phyloP scores from a whole-genome alignment of 2,888 invertebrate species.

The Ptycholaimellus sp. region DNA sequence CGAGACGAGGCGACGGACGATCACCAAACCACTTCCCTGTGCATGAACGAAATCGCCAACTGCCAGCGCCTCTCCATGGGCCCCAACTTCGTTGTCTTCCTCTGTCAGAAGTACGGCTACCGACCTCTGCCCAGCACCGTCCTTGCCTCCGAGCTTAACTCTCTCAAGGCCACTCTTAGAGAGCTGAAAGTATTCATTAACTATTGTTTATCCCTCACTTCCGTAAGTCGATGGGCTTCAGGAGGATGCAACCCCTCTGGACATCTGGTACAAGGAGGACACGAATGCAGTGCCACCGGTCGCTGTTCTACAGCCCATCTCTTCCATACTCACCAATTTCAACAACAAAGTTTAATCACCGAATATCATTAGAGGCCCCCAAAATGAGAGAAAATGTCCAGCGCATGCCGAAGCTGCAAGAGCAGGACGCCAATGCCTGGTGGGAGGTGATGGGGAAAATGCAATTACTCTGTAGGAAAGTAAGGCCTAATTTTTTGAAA shows the following conservation, averaged over 20 bases:
- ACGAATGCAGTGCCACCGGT: slow-evolving; percentile 82
- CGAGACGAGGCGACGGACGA: slow-evolving; percentile 93
- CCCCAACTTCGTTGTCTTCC: slow-evolving; percentile 82
- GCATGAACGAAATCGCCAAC: slow-evolving; percentile 91
- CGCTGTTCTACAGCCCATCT: slow-evolving; percentile 81
- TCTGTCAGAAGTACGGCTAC: slow-evolving; percentile 94
- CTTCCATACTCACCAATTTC: slow-evolving; percentile 80
- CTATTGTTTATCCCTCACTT: neutral
- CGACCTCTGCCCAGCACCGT: slow-evolving; percentile 88
- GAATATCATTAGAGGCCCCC: no score
- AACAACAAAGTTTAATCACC: slow-evolving; percentile 94
- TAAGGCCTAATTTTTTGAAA: neutral
- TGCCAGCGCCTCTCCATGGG: slow-evolving; percentile 90
- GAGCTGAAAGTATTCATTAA: slow-evolving; percentile 10
- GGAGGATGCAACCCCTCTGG: slow-evolving; percentile 54
- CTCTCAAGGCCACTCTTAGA: slow-evolving; percentile 53
- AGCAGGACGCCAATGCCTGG: slow-evolving; percentile 85
- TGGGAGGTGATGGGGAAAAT: slow-evolving; percentile 87
- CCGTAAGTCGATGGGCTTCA: slow-evolving; percentile 41
- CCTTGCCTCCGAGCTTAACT: slow-evolving; percentile 60
- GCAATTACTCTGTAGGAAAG: slow-evolving; percentile 75
- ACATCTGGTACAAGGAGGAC: slow-evolving; percentile 86
- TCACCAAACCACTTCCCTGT: slow-evolving; percentile 94
- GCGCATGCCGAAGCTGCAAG: slow-evolving; percentile 78
- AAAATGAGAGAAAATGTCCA: no score